Evolutionary conservation across 37 sponge, comb jelly and placozoan genomes (phyloP).

Genomic region (Amphimedon queenslandica): DNA sequence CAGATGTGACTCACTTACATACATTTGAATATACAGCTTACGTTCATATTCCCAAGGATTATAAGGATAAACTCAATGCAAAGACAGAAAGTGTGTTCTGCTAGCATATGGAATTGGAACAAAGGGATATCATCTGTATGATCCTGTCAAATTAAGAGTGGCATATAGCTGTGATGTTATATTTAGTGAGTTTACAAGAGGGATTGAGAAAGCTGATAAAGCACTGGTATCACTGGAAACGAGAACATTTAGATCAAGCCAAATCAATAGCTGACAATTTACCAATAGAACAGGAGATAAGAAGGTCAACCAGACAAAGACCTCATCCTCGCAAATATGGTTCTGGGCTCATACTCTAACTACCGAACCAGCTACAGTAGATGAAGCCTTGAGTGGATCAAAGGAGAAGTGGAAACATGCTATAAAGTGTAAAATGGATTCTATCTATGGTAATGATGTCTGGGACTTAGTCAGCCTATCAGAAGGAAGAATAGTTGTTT

Average conservation of each 20-base stretch:
- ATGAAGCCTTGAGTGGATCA: neutral
- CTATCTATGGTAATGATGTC: neutral
- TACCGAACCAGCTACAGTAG: neutral
- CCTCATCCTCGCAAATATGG: neutral
- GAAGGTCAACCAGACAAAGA: neutral
- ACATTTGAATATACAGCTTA: no score
- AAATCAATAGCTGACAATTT: neutral
- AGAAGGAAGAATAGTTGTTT: neutral
- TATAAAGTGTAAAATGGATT: constrained; percentile 15
- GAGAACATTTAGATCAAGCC: no score
- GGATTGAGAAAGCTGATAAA: neutral
- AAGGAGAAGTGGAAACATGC: neutral
- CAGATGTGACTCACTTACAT: no score
- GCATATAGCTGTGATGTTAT: constrained; percentile 43
- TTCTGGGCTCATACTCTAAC: neutral
- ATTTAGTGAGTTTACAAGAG: constrained; percentile 30
- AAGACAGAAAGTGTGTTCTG: constrained; percentile 43
- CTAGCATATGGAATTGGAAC: constrained; percentile 39
- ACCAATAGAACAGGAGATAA: neutral
- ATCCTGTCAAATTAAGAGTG: constrained; percentile 14
- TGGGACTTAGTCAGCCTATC: constrained; percentile 17
- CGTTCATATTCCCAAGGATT: no score
- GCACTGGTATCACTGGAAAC: no score
- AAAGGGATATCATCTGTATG: constrained; percentile 51
- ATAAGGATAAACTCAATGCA: no score